Conservation (phyloP, 2,888 invertebrate species). For the Chesias legatella region DNA sequence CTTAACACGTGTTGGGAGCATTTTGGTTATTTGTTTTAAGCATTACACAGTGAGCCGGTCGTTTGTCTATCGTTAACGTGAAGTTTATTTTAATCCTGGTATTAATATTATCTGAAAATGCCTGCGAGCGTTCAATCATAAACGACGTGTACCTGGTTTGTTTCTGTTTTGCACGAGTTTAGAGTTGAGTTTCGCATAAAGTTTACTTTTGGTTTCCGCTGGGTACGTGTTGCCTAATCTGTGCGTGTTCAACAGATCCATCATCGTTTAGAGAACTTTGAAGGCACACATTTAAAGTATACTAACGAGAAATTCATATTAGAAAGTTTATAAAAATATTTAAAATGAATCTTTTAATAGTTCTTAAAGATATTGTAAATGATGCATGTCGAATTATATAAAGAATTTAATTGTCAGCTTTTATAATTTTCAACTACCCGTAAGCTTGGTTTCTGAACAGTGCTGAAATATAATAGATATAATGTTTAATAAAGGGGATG, state of each 20-base stretch:
- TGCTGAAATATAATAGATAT: too few species aligned
- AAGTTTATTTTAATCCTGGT: conserved; percentile 69
- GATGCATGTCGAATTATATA: too few species aligned
- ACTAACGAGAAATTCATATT: too few species aligned
- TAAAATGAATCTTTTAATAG: too few species aligned
- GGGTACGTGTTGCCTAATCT: conserved; percentile 44
- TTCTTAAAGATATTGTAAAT: too few species aligned
- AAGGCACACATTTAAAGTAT: conserved; percentile 20
- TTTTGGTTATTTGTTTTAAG: conserved; percentile 73
- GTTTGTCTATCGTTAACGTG: conserved; percentile 62
- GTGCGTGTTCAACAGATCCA: conserved; percentile 35
- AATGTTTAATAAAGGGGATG: too few species aligned
- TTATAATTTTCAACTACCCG: too few species aligned
- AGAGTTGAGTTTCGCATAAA: conserved; percentile 46
- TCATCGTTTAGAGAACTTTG: conserved; percentile 28
- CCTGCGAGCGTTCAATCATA: conserved; percentile 75
- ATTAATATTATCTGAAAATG: conserved; percentile 74
- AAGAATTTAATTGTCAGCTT: too few species aligned
- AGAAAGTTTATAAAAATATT: too few species aligned
- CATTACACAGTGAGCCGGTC: conserved; percentile 51
- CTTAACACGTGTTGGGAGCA: conserved; percentile 59
- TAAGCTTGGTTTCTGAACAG: too few species aligned
- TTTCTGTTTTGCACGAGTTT: conserved; percentile 66
- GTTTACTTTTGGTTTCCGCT: conserved; percentile 53
- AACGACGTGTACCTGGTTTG: conserved; percentile 73